Evolutionary conservation across 2,888 invertebrate species (phyloP).

Genomic region (Drepanosiphum platanoidis): DNA sequence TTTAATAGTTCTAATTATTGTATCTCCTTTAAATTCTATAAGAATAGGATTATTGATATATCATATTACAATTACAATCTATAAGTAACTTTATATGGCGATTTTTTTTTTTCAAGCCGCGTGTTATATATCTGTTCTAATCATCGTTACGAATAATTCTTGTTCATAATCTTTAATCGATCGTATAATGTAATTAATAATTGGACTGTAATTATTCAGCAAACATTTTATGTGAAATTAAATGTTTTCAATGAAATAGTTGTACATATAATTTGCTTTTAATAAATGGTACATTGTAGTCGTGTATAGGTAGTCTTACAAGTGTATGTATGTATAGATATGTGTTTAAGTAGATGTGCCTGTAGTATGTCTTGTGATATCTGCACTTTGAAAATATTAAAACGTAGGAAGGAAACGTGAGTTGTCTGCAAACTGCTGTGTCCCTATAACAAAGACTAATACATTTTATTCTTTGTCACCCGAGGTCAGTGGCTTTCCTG

Average conservation of each 20-base stretch:
- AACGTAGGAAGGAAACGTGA: neutral
- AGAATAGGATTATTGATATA: neutral
- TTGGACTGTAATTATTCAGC: neutral
- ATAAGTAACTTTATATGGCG: no score
- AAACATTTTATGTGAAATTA: neutral
- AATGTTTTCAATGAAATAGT: neutral
- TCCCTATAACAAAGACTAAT: neutral
- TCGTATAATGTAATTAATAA: neutral
- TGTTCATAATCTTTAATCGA: no score
- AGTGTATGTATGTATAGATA: neutral
- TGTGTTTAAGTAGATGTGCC: neutral
- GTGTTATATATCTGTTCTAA: no score
- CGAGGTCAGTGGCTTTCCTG: conserved; percentile 27
- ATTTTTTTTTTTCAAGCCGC: no score
- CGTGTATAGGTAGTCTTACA: no score
- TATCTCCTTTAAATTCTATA: neutral
- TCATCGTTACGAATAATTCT: no score
- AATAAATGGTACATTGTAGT: neutral
- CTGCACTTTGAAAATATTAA: neutral
- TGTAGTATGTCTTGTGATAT: no score
- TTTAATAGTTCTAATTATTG: neutral
- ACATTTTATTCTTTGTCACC: conserved; percentile 20
- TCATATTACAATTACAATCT: no score
- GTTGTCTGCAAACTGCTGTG: neutral
- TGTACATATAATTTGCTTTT: neutral